phyloP scores from a whole-genome alignment of 2,888 invertebrate species.

The Trichopria drosophilae region DNA sequence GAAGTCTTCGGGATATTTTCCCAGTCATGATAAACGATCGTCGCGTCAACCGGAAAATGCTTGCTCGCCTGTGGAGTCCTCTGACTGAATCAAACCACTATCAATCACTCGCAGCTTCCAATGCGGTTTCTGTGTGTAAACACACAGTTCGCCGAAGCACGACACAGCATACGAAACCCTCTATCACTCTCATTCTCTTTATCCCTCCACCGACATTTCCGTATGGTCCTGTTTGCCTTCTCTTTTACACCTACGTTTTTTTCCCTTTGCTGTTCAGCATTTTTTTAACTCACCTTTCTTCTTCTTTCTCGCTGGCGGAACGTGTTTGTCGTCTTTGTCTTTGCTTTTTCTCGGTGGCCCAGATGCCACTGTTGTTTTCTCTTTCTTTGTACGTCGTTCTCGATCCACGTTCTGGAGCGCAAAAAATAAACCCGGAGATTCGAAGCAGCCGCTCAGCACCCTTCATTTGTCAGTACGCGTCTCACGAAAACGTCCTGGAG shows the following conservation, averaged over 20 bases:
- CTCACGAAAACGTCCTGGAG: neutral
- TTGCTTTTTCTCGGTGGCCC: neutral
- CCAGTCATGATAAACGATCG: constrained; percentile 54
- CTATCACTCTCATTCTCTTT: neutral
- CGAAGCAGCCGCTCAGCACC: neutral
- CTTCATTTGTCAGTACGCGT: constrained; percentile 8
- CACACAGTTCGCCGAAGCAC: constrained; percentile 9
- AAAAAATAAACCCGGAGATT: neutral
- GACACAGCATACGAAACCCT: neutral
- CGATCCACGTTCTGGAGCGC: neutral
- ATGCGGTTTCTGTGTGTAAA: constrained; percentile 37
- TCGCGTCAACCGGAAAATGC: constrained; percentile 51
- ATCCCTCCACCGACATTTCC: neutral
- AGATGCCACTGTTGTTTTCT: neutral
- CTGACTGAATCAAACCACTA: constrained; percentile 54
- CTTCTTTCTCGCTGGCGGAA: neutral
- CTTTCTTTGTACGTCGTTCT: neutral
- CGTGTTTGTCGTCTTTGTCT: constrained; percentile 2
- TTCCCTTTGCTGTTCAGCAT: too few species aligned
- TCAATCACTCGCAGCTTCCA: constrained; percentile 45
- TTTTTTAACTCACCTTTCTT: too few species aligned
- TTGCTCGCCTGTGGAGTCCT: constrained; percentile 36
- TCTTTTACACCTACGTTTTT: too few species aligned
- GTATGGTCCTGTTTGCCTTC: constrained; percentile 5
- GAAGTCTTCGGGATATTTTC: too few species aligned